phyloP scores from a whole-genome alignment of 2,113 vertebrate species.

The Pipra filicauda region DNA sequence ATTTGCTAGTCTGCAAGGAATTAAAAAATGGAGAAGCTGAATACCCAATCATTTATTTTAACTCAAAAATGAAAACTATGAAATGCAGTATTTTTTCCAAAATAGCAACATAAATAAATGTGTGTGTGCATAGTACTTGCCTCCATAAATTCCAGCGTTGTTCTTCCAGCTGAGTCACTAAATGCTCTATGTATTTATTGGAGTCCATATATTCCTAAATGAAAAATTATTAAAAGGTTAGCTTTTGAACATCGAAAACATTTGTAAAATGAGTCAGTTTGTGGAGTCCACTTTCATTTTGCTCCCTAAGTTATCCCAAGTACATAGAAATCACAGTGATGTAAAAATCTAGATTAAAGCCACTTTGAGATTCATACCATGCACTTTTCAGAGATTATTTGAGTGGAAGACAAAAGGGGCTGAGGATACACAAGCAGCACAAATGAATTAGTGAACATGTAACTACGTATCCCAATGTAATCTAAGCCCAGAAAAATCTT shows the following conservation, averaged over 20 bases:
- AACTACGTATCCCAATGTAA: neutral
- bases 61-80: neutral
- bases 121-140: conserved; percentile 66
- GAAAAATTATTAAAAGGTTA: neutral
- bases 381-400: neutral
- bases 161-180: conserved; percentile 86
- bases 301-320: neutral
- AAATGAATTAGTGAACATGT: neutral
- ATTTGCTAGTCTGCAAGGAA: neutral
- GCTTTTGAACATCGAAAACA: neutral
- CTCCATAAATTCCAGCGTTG: conserved; percentile 84
- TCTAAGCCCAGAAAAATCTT: neutral
- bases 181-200: conserved; percentile 86
- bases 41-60: neutral
- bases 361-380: neutral
- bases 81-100: neutral
- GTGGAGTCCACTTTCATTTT: neutral
- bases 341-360: neutral
- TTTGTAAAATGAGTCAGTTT: neutral
- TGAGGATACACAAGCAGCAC: neutral
- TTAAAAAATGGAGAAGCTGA: neutral
- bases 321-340: neutral
- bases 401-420: neutral
- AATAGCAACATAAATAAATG: neutral
- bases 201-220: conserved; percentile 88